Conservation (phyloP, 2,797 vertebrate species). For the Brachyrhaphis roseni region DNA sequence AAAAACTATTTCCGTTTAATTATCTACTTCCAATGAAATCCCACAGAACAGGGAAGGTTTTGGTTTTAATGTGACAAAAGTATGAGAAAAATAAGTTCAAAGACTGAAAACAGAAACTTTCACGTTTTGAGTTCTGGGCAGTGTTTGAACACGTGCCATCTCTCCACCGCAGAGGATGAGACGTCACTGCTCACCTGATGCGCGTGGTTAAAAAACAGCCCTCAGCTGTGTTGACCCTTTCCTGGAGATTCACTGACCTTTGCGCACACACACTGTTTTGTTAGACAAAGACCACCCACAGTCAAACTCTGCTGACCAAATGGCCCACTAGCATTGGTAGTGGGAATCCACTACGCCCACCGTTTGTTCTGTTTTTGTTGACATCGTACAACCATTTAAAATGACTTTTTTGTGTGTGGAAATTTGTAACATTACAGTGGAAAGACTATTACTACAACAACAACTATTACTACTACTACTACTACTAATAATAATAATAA, state of each 20-base stretch:
- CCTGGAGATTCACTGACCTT: conserved; percentile 38
- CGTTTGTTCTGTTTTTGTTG: not conserved
- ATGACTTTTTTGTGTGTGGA: not conserved
- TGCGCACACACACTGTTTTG: conserved; percentile 31
- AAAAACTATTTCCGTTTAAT: not conserved
- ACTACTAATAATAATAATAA: too few relatives aligned
- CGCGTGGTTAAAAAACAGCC: conserved; percentile 29
- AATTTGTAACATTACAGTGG: not conserved
- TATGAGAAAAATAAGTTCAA: not conserved
- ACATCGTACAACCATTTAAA: not conserved
- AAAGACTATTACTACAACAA: not conserved
- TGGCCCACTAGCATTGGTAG: not conserved
- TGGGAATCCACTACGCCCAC: too few relatives aligned
- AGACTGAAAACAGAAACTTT: not conserved
- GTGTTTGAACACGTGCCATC: conserved; percentile 1
- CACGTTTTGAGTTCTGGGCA: conserved; percentile 1
- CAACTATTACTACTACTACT: too few relatives aligned
- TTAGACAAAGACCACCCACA: not conserved
- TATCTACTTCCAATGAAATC: not conserved
- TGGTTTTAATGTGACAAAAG: not conserved
- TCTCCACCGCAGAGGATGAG: not conserved
- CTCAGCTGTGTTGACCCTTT: conserved; percentile 1
- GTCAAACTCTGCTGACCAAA: conserved; percentile 7
- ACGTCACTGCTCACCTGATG: conserved; percentile 29
- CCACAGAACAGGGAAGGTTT: not conserved